Percentiles rank a stretch among this genome's conserved stretches.
phyloP scores from a whole-genome alignment of 1,140 invertebrate genomes.

The Zeugodacus cucurbitae region DNA sequence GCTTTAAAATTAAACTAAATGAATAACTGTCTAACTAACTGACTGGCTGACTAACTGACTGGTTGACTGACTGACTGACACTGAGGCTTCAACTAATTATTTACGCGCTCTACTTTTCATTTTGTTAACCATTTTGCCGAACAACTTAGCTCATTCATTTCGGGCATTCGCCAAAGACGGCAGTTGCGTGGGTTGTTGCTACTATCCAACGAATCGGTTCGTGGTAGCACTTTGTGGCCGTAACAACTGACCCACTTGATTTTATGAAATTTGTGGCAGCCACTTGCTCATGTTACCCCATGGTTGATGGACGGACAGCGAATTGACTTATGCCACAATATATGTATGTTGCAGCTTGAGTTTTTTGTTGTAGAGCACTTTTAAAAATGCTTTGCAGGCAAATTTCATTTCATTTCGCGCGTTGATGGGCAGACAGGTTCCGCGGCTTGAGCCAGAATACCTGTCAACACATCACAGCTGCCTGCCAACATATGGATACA shows the following conservation, averaged over 20 bases:
- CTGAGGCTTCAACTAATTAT: background rate
- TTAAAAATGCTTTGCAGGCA: slow-evolving; percentile 21
- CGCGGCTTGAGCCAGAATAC: background rate
- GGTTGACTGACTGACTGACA: background rate
- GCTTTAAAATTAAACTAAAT: background rate
- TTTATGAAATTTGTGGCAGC: background rate
- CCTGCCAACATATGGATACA: background rate
- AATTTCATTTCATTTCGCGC: slow-evolving; percentile 7
- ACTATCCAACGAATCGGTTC: background rate
- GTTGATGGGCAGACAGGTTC: slow-evolving; percentile 13
- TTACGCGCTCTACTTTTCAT: background rate
- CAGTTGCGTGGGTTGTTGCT: slow-evolving; percentile 5
- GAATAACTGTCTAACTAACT: background rate
- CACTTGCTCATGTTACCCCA: background rate
- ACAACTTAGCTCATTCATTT: background rate
- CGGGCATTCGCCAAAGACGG: background rate
- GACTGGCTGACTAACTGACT: background rate
- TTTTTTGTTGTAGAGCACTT: background rate
- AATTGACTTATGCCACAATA: background rate
- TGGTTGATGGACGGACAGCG: background rate
- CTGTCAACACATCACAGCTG: background rate
- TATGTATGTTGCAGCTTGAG: background rate
- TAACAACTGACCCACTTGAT: slow-evolving; percentile 10
- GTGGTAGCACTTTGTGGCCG: background rate
- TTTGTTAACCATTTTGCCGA: background rate